Base-by-base conservation (phyloP, 2,888 invertebrate species). In the Caenorhabditis panamensis region DNA sequence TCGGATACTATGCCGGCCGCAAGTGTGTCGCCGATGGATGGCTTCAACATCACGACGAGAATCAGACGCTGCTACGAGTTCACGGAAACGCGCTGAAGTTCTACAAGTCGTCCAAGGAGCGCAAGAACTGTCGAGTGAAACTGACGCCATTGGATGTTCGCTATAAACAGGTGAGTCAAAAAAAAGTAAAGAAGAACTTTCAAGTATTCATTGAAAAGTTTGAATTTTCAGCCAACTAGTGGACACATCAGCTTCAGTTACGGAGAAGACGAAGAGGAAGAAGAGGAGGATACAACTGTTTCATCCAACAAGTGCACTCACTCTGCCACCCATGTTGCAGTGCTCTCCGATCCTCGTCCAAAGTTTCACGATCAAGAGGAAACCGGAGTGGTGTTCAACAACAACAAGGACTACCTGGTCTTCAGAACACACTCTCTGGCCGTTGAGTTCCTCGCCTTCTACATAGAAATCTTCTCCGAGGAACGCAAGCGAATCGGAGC, bases 41-140 rank as follows among this genome's bases (percentile, higher is more conserved):
- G 89, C 82, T 90, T 18, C 82, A 86, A 47, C 82, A 86, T 49
- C 81, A 81, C 9, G 88, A 88, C 18, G 88, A 89, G 67, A 86
- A 89, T 75, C 86, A 88, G 56, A 87, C 90, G 13, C 75, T 88
- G 16, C 73, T 90, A 8, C 72, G 86, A 28, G 67, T 90, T 56
- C 87, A 88, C 51, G 90, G 90, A 44, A 85, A 84, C 36, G 88
- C 90, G 5, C 64, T 90, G 53, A 89, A 89, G 63, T 90, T 89
- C 77, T 90, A 87, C 82, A 90, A 90, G 62, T 82, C 87, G 16
- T 36, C 79, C 5, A 83, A 88, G 53, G 82, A 84, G n/a, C 69
- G 87, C 11, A 82, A 84, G 41, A 79, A 85, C 56, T 89, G 89
- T 71, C 82, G 87, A 2, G 79, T 90, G 51, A 86, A 84, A 62